A percentile compares a stretch with the other conserved stretches of the same genome.
phyloP scores from a whole-genome alignment of 2,888 invertebrate species.

The Macrostomum cliftonense region DNA sequence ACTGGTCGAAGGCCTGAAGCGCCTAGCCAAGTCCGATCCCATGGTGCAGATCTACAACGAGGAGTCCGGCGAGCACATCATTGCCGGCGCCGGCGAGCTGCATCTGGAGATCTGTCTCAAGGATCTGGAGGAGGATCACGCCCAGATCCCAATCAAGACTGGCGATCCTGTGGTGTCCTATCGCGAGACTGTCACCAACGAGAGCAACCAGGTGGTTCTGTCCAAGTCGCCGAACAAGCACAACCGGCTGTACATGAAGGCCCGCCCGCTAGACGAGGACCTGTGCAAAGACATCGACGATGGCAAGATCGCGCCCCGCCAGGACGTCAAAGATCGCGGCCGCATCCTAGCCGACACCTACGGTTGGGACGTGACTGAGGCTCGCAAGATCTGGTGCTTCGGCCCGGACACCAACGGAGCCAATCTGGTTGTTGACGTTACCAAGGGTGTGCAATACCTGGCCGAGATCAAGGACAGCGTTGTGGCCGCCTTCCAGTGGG shows the following conservation, averaged over 20 bases:
- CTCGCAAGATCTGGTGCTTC: slow-evolving; percentile 93
- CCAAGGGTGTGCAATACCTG: slow-evolving; percentile 97
- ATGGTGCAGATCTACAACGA: slow-evolving; percentile 62
- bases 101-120: slow-evolving; percentile 99
- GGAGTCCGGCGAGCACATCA: slow-evolving; percentile 97
- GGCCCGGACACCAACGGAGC: slow-evolving; percentile 97
- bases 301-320: slow-evolving; percentile 75
- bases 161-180: slow-evolving; percentile 79
- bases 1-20: slow-evolving; percentile 88
- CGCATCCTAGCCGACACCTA: slow-evolving; percentile 80
- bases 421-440: slow-evolving; percentile 92
- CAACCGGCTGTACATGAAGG: slow-evolving; percentile 75
- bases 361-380: slow-evolving; percentile 84
- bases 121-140: slow-evolving; percentile 88
- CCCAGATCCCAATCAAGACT: slow-evolving; percentile 88
- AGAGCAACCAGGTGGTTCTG: slow-evolving; percentile 46
- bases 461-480: slow-evolving; percentile 99
- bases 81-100: slow-evolving; percentile 96
- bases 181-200: slow-evolving; percentile 78
- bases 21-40: slow-evolving; percentile 97
- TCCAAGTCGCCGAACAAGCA: slow-evolving; percentile 98
- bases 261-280: slow-evolving; percentile 84
- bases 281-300: slow-evolving; percentile 84
- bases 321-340: slow-evolving; percentile 82
- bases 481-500: slow-evolving; percentile 96